Evolutionary conservation across 92 coral and sea anemone genomes (phyloP).

Genomic region (Zoanthus solanderi): DNA sequence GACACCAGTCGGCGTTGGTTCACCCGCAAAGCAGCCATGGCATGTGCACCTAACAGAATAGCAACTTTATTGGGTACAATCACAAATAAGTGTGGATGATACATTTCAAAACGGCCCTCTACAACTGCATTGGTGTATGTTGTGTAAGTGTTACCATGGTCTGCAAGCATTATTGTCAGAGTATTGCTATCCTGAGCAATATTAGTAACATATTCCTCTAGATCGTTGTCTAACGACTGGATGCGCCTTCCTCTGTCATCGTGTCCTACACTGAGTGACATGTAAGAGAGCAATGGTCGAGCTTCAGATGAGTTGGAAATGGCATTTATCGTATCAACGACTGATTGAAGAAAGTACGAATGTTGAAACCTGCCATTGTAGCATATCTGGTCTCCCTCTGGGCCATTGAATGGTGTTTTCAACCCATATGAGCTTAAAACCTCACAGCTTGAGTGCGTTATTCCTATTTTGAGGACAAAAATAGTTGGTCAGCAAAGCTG

Average conservation of each 20-base stretch:
- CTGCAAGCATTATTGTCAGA: constrained; percentile 81
- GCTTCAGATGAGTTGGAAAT: constrained; percentile 52
- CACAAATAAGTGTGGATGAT: constrained; percentile 67
- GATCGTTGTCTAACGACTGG: constrained; percentile 78
- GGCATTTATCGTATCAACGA: constrained; percentile 60
- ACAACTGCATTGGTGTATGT: constrained; percentile 57
- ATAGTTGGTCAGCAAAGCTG: too few relatives aligned
- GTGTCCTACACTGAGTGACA: constrained; percentile 79
- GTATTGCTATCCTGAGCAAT: constrained; percentile 71
- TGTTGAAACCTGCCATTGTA: constrained; percentile 92
- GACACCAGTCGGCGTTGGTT: constrained; percentile 73
- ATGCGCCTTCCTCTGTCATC: constrained; percentile 75
- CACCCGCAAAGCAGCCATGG: constrained; percentile 56
- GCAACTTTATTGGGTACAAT: constrained; percentile 75
- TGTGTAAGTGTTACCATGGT: constrained; percentile 93
- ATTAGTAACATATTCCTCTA: constrained; percentile 54
- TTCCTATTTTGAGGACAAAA: constrained; percentile 48
- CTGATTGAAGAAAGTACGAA: constrained; percentile 62
- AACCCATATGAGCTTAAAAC: constrained; percentile 57
- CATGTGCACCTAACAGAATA: constrained; percentile 57
- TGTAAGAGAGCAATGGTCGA: constrained; percentile 76
- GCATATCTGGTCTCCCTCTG: constrained; percentile 78
- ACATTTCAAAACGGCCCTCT: constrained; percentile 83
- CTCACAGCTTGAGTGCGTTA: constrained; percentile 92
- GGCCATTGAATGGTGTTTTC: constrained; percentile 71